A percentile compares a stretch with the other conserved stretches of the same genome.
Conservation (phyloP, 2,888 invertebrate genomes). For the Dendrolimus houi region DNA sequence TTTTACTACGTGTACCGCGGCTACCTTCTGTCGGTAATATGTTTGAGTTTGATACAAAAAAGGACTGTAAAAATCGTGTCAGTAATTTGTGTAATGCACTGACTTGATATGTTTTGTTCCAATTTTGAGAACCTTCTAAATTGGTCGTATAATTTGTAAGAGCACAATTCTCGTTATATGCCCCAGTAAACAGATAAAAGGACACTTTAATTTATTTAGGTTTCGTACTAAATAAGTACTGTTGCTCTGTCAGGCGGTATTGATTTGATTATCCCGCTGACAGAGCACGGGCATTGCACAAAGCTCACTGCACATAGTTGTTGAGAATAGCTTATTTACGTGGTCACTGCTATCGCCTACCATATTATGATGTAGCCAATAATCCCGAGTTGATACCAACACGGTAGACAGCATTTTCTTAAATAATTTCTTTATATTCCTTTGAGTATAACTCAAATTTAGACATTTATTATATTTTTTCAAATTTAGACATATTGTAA, state of each 20-base stretch:
- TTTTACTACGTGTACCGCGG: conserved; percentile 63
- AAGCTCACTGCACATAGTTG: conserved; percentile 21
- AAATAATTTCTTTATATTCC: no score
- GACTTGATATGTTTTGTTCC: conserved; percentile 21
- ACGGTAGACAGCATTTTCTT: no score
- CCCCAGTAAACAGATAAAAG: conserved; percentile 15
- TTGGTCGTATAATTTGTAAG: conserved; percentile 36
- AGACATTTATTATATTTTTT: no score
- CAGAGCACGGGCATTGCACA: conserved; percentile 48
- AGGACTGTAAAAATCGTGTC: conserved; percentile 43
- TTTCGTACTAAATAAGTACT: conserved; percentile 45
- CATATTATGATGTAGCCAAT: no score
- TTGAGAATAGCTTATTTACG: conserved; percentile 4
- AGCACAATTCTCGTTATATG: conserved; percentile 11
- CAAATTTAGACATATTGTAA: no score
- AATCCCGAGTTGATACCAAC: no score
- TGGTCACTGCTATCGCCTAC: not conserved
- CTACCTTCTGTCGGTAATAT: conserved; percentile 60
- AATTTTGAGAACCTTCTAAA: conserved; percentile 20
- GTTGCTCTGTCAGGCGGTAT: conserved; percentile 42
- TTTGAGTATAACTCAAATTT: no score
- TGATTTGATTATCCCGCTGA: conserved; percentile 63
- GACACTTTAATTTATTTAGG: conserved; percentile 25
- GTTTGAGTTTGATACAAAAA: conserved; percentile 43
- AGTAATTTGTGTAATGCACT: conserved; percentile 37